Evolutionary conservation across 37 sponge, comb jelly and placozoan species (phyloP), one percentile per base, ranked within the genome.

Genomic region (Ianthella basta): DNA sequence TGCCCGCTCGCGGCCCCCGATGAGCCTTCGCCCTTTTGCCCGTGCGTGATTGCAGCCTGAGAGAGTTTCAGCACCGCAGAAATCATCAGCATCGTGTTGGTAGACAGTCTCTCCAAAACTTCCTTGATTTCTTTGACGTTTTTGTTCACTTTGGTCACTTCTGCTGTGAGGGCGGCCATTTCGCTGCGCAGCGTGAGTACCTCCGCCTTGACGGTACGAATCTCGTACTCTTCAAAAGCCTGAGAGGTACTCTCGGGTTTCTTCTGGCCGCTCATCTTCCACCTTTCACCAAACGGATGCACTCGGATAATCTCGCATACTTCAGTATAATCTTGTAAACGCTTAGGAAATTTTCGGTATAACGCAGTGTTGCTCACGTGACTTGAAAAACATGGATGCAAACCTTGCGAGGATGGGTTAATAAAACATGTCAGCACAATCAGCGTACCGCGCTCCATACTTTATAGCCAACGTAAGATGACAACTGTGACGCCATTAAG

Each of bases 91-190:
- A 61, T 61, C 63, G 63, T 61, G 8, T 61, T 61, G 63, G 63
- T 61, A 4, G 63, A 61, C 25, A 61, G 63, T 10, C 63, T 23
- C 63, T 61, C 63, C 25, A 61, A 27, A 23, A 61, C 63, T 10
- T 61, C 63, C 63, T 61, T 61, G 63, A 61, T 61, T 25, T 61
- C 63, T 25, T 25, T 61, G 63, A 61, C 63, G 63, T 61, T 25
- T 61, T 61, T 61, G 63, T 61, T 27, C 63, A 61, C 63, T 12
- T 61, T 61, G n/a, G 25, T 25, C 4, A 61, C 63, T 61, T 61
- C 63, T 61, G 63, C 63, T 61, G n/a, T 23, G 25, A 61, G n/a
- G 63, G 63, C 63, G n/a, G 63, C 63, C 63, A 61, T 61, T 61
- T 61, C 63, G 63, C 63, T 61, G 25, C 63, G n/a, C 12, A 61